Evolutionary conservation across 2,113 vertebrate species (phyloP).

Genomic region (Megaleporinus macrocephalus): DNA sequence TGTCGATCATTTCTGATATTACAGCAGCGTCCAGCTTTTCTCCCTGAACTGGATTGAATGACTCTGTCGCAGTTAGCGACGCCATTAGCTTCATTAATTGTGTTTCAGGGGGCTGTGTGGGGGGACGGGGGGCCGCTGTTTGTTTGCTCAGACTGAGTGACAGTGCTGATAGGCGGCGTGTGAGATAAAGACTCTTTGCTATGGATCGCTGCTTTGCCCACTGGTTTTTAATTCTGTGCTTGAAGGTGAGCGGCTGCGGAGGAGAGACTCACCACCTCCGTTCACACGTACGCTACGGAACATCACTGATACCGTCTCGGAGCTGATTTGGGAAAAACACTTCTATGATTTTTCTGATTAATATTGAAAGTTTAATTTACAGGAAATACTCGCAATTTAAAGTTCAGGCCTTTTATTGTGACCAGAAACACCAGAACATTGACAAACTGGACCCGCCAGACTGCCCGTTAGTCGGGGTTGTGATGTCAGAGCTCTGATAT

Average conservation of each 20-base stretch:
- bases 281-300: not conserved
- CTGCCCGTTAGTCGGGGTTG: no score
- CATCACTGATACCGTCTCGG: not conserved
- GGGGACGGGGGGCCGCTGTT: constrained; percentile 33
- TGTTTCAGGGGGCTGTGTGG: constrained; percentile 14
- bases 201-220: constrained; percentile 45
- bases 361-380: no score
- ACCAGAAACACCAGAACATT: no score
- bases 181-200: constrained; percentile 47
- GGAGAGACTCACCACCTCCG: not conserved
- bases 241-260: not conserved
- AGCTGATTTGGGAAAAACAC: no score
- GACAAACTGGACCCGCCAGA: no score
- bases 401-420: no score
- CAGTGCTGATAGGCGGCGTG: constrained; percentile 47
- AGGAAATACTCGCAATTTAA: no score
- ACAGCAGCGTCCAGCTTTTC: constrained; percentile 42
- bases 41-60: constrained; percentile 44
- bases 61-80: constrained; percentile 49
- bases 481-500: no score
- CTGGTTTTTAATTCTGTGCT: constrained; percentile 33
- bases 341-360: no score
- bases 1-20: constrained; percentile 58
- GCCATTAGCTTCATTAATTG: constrained; percentile 60
- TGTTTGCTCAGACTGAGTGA: constrained; percentile 46